These are phyloP conservation scores for Dendroctonus ponderosae DNA, from an alignment of 1,140 invertebrate species.

Conservation along the genomic window DNA sequence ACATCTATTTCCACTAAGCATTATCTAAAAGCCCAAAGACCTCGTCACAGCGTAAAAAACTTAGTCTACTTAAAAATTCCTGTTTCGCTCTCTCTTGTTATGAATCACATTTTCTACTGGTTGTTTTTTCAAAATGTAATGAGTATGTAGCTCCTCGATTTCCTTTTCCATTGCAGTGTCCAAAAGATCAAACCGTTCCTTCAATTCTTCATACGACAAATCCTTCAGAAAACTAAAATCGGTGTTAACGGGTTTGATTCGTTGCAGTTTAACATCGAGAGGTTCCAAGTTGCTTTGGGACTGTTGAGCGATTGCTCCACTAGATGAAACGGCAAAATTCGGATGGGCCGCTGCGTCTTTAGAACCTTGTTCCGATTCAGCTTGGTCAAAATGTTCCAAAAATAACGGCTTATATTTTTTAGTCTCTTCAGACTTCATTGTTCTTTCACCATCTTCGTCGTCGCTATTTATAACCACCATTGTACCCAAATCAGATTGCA, in stretches of 20 bases:
- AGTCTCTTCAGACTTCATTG: slow-evolving; percentile 79
- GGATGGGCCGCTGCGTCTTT: slow-evolving; percentile 1
- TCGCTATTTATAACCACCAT: slow-evolving; percentile 91
- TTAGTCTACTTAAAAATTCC: slow-evolving; percentile 40
- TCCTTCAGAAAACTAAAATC: slow-evolving; percentile 48
- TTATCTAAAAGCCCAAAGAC: too few species aligned
- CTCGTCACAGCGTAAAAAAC: too few species aligned
- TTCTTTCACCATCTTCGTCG: slow-evolving; percentile 73
- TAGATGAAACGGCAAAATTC: slow-evolving; percentile 1
- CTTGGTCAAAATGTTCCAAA: slow-evolving; percentile 93
- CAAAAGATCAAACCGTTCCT: slow-evolving; percentile 84
- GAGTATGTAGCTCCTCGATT: slow-evolving; percentile 90
- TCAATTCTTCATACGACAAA: slow-evolving; percentile 86
- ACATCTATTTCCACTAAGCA: too few species aligned
- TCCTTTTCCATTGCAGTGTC: slow-evolving; percentile 98
- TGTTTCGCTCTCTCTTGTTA: slow-evolving; percentile 48
- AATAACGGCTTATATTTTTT: slow-evolving; percentile 87
- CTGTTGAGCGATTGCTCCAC: slow-evolving; percentile 5
- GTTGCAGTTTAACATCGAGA: slow-evolving; percentile 33
- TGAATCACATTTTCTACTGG: slow-evolving; percentile 98
- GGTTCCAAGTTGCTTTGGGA: slow-evolving; percentile 22
- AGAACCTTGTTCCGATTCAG: slow-evolving; percentile 65
- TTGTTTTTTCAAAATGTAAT: slow-evolving; percentile 96
- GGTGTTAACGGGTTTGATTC: slow-evolving; percentile 36
- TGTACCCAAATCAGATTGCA: slow-evolving; percentile 78